Evolutionary conservation across 2,113 vertebrate species (phyloP).

Genomic region (Podocnemis expansa): DNA sequence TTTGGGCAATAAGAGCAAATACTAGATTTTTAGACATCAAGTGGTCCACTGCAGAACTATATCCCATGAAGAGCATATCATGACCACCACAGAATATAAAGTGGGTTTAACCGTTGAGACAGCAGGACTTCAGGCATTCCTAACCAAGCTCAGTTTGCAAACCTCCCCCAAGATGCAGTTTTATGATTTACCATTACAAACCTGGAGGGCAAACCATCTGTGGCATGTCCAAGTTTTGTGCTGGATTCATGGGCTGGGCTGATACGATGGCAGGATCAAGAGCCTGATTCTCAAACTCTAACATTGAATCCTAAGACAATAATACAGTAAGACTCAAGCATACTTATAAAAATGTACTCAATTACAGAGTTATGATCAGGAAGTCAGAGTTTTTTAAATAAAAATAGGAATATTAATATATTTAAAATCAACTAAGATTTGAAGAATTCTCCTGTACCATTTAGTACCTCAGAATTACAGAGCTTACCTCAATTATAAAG

Average conservation of each 20-base stretch:
- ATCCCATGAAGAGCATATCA: neutral
- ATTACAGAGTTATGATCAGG: neutral
- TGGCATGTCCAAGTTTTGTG: constrained; percentile 88
- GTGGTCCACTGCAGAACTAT: neutral
- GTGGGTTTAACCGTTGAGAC: accelerated
- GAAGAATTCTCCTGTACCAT: neutral
- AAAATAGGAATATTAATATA: neutral
- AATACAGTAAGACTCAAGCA: neutral
- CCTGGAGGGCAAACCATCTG: constrained; percentile 91
- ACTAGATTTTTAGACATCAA: too few relatives aligned
- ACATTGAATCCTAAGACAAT: constrained; percentile 89
- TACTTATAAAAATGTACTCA: accelerated
- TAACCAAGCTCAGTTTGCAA: neutral
- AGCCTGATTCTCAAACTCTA: constrained; percentile 96
- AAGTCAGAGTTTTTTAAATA: neutral
- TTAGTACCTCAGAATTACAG: neutral
- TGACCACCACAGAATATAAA: neutral
- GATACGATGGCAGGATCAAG: constrained; percentile 98
- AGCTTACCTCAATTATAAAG: neutral
- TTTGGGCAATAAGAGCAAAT: neutral
- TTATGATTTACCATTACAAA: constrained; percentile 74
- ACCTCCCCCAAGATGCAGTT: neutral
- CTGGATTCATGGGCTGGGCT: constrained; percentile 96
- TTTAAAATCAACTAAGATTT: neutral
- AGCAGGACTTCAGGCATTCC: neutral